Percentiles rank a stretch among this genome's conserved stretches.
Evolutionary conservation across 1,140 invertebrate genomes (phyloP).

Genomic region (Diorhabda carinulata): DNA sequence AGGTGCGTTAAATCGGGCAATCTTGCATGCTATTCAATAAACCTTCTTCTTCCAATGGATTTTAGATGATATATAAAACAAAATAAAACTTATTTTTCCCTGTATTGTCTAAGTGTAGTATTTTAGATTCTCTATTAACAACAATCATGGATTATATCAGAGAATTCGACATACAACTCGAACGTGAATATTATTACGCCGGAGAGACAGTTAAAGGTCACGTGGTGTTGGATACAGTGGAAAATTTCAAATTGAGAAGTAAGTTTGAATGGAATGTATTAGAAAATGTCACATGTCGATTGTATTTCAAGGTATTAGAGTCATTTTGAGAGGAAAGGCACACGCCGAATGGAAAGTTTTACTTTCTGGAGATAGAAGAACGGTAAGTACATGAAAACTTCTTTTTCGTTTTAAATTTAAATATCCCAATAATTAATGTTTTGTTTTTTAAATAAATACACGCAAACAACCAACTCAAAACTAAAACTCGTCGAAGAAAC

Average conservation of each 20-base stretch:
- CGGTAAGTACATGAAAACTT: constrained; percentile 43
- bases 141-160: constrained; percentile 70
- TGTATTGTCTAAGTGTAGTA: background rate
- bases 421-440: no score
- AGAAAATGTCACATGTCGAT: constrained; percentile 4
- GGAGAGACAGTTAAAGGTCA: constrained; percentile 67
- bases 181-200: constrained; percentile 74
- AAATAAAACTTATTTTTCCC: background rate
- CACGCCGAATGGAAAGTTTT: constrained; percentile 81
- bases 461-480: no score
- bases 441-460: no score
- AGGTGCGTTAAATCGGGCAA: background rate
- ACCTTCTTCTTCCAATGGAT: background rate
- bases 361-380: constrained; percentile 70
- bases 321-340: constrained; percentile 71
- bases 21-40: background rate
- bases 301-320: constrained; percentile 63
- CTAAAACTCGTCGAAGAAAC: no score
- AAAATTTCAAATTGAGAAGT: constrained; percentile 77
- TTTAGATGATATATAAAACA: background rate
- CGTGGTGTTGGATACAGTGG: constrained; percentile 68
- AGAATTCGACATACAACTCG: constrained; percentile 73
- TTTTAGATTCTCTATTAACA: background rate
- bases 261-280: constrained; percentile 35
- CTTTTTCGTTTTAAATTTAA: background rate